Evolutionary conservation across 2,113 vertebrate species (phyloP), one percentile per base, ranked within the genome.

Genomic region (Sinosuthora webbiana): DNA sequence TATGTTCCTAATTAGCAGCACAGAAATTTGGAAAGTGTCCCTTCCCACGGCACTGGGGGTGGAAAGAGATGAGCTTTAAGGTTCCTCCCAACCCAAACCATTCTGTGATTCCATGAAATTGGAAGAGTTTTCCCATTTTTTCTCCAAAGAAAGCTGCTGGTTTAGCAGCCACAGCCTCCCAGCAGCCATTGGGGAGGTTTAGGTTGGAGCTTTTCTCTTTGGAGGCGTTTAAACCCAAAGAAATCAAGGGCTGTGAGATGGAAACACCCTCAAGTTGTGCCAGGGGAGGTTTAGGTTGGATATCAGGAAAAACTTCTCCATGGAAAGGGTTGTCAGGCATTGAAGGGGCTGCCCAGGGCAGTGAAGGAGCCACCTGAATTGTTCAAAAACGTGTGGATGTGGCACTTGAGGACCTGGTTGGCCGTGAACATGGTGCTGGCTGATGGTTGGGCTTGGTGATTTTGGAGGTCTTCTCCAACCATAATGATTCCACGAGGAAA

Each of bases 191-290:
- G n/a, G n/a, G n/a, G n/a, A n/a, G n/a, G n/a, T n/a, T n/a, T n/a
- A n/a, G n/a, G n/a, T n/a, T n/a, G n/a, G n/a, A 74, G 39, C 2
- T 76, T 17, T 4, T 22, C 35, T 20, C 56, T 52, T 2, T 7
- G 13, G 56, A 56, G 59, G 19, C 10, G 15, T 21, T 68, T 17
- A 71, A 83, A 80, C 10, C 11, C 18, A 13, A 23, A 45, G 27
- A 4, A 7, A 28, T 0, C 16, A 3, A 44, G 14, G 23, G 23
- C 0, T 63, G n/a, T 5, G 50, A 45, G 60, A 55, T 35, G 55
- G 47, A 22, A 89, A 68, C 0, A 1, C 10, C 55, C 47, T 10
- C 55, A 30, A 11, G 47, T 3, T 68, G 24, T 35, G 55, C 55
- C 78, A 68, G n/a, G 24, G 30, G 24, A 68, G 20, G 53, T 31